phyloP scores from a whole-genome alignment of 2,113 vertebrate genomes.

The Scolopax mira region DNA sequence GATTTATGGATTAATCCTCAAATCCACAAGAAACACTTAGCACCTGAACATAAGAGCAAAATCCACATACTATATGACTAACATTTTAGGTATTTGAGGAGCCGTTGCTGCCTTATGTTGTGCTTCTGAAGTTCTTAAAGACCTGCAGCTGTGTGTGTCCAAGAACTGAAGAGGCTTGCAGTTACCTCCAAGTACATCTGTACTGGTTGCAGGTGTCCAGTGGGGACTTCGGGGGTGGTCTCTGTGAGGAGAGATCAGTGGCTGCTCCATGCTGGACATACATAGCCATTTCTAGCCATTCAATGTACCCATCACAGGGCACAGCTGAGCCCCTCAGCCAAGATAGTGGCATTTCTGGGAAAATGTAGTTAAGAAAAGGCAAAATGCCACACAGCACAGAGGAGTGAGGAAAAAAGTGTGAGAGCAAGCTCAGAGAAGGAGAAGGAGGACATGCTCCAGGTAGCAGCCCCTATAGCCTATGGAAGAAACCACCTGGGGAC shows the following conservation, averaged over 20 bases:
- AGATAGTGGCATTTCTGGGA: neutral
- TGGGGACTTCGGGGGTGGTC: neutral
- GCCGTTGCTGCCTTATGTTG: neutral
- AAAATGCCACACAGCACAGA: neutral
- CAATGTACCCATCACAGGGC: rapidly evolving
- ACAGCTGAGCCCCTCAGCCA: neutral
- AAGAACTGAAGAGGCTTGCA: neutral
- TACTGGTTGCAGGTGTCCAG: neutral
- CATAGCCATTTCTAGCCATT: neutral
- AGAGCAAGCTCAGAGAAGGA: neutral
- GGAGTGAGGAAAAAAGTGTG: neutral
- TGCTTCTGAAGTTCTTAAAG: neutral
- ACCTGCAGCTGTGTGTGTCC: neutral
- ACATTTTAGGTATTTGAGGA: neutral
- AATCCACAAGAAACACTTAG: neutral
- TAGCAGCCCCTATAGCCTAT: neutral
- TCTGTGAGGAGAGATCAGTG: neutral
- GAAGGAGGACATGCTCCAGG: neutral
- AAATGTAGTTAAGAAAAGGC: neutral
- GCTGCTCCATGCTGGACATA: rapidly evolving
- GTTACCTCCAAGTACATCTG: neutral
- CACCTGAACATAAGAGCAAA: neutral
- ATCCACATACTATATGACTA: neutral
- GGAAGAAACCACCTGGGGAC: neutral
- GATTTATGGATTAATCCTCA: neutral